phyloP scores from a whole-genome alignment of 2,113 vertebrate species.

The Zapornia atra region DNA sequence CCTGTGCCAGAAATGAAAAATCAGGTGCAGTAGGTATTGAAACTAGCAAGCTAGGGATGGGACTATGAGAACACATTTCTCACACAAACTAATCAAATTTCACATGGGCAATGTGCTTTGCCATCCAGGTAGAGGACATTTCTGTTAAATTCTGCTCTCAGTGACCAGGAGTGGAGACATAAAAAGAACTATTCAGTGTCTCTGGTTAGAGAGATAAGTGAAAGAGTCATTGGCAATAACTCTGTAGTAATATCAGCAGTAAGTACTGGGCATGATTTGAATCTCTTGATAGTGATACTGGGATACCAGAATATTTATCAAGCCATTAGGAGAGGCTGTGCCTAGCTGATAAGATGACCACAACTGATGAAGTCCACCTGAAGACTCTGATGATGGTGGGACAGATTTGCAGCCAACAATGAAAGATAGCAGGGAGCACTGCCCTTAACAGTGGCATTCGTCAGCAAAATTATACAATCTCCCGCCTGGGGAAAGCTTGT shows the following conservation, averaged over 20 bases:
- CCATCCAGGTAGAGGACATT: constrained; percentile 22
- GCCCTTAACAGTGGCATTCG: constrained; percentile 44
- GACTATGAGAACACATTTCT: constrained; percentile 16
- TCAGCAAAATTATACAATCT: constrained; percentile 67
- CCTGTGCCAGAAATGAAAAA: neutral
- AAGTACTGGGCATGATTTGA: constrained; percentile 76
- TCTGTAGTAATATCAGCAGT: constrained; percentile 71
- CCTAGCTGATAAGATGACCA: constrained; percentile 80
- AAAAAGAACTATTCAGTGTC: constrained; percentile 69
- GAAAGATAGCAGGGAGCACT: constrained; percentile 8
- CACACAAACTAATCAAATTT: constrained; percentile 32
- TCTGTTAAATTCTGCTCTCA: constrained; percentile 61
- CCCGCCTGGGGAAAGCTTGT: constrained; percentile 36
- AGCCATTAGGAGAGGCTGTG: constrained; percentile 76
- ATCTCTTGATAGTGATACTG: constrained; percentile 74
- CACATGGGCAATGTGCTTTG: constrained; percentile 8
- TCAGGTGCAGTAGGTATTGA: neutral
- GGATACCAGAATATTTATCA: constrained; percentile 79
- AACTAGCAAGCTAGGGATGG: neutral
- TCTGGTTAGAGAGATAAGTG: constrained; percentile 79
- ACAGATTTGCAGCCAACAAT: constrained; percentile 59
- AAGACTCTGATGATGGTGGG: constrained; percentile 60
- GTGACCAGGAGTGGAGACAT: constrained; percentile 71
- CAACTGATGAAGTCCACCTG: constrained; percentile 75
- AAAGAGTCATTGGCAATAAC: constrained; percentile 71